Evolutionary conservation across 2,113 vertebrate species (phyloP), one percentile per base, ranked within the genome.

Genomic region (Galemys pyrenaicus): DNA sequence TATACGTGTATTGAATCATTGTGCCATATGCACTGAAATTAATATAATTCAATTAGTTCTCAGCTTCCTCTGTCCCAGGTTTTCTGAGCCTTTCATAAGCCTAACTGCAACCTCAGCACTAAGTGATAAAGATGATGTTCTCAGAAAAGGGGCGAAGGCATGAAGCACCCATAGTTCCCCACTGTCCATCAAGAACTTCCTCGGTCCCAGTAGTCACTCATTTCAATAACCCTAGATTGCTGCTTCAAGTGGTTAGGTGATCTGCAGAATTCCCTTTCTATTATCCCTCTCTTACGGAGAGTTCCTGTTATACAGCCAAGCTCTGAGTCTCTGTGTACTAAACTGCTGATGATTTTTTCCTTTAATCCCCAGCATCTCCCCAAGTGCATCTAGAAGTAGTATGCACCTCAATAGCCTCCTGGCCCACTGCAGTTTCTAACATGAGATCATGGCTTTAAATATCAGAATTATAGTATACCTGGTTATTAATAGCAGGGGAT

Each of bases 401-500:
- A 91, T 37, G 49, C 92, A 83, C 73, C 82, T 67, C 91, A 94
- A 95, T 16, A 91, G 64, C 60, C 92, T 82, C 70, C 68, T 65
- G 56, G 73, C 49, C 49, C 44, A 81, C 80, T 85, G 64, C 60
- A 94, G 81, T 80, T 92, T 91, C 91, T 82, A 44, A 95, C 51
- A 87, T 74, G 60, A 93, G 32, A 96, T 90, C 87, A 62, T 89
- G 89, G 46, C 75, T 96, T 94, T 96, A 94, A 95, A 96, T 94
- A 92, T 91, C 79, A 60, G 91, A 96, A 87, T 92, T 83, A 94
- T 51, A 95, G 84, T 71, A 35, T 49, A 87, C 44, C 54, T 62
- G 75, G 71, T 92, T 96, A 97, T 91, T 94, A 95, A 97, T 77
- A 93, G 67, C 83, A 89, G 65, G 24, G 67, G 92, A 95, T 92